Percentiles rank a stretch among this genome's conserved stretches.
Evolutionary conservation across 1,140 invertebrate species (phyloP).

Genomic region (Aphaenogaster ashmeadi): DNA sequence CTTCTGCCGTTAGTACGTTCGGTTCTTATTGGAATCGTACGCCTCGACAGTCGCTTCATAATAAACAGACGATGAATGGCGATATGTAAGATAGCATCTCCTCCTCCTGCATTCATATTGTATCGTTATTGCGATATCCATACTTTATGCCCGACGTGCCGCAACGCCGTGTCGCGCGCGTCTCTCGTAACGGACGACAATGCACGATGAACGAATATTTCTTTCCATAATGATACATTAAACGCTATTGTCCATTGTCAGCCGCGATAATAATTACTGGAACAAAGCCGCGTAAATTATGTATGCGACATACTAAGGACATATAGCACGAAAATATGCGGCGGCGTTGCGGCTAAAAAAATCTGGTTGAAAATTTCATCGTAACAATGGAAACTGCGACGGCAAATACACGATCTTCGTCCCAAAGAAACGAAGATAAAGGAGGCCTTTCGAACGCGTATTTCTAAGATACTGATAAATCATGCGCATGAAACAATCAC

Average conservation of each 20-base stretch:
- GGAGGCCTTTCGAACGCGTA: too few species aligned
- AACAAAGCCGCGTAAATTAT: slow-evolving; percentile 62
- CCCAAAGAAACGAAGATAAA: background rate
- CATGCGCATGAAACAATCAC: background rate
- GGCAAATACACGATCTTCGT: background rate
- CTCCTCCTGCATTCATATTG: slow-evolving; percentile 22
- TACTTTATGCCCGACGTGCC: slow-evolving; percentile 42
- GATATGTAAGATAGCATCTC: slow-evolving; percentile 21
- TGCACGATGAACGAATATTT: slow-evolving; percentile 58
- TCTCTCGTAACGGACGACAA: slow-evolving; percentile 24
- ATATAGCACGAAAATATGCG: slow-evolving; percentile 6
- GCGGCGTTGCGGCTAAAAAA: background rate
- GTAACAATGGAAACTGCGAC: background rate
- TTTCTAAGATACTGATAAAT: background rate
- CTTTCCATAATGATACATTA: slow-evolving; percentile 63
- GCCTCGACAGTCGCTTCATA: background rate
- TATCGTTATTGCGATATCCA: slow-evolving; percentile 55
- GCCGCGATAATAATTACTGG: slow-evolving; percentile 51
- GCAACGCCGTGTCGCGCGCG: background rate
- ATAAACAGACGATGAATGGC: slow-evolving; percentile 14
- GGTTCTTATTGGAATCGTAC: background rate
- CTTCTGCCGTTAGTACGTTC: background rate
- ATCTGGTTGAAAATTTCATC: background rate
- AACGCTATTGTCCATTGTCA: slow-evolving; percentile 62
- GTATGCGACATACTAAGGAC: slow-evolving; percentile 48